phyloP scores from a whole-genome alignment of 2,888 invertebrate genomes.

The Noctua fimbriata region DNA sequence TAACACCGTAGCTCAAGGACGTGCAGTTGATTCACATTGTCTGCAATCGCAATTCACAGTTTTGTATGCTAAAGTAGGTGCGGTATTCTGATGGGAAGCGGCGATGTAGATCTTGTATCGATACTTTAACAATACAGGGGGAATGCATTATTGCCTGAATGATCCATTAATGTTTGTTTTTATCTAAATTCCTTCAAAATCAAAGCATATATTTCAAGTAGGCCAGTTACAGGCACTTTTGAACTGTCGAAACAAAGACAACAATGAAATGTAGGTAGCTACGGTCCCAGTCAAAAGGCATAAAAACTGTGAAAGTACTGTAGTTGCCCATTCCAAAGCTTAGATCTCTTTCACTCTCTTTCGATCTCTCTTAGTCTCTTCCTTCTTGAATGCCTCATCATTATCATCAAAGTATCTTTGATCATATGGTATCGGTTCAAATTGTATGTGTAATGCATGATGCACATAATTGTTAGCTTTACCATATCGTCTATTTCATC shows the following conservation, averaged over 20 bases:
- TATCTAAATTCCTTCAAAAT: not conserved
- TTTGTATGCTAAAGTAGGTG: constrained; percentile 53
- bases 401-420: not conserved
- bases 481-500: not conserved
- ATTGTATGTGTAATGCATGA: not conserved
- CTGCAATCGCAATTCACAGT: constrained; percentile 67
- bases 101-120: constrained; percentile 23
- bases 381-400: not conserved
- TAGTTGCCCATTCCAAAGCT: too few species aligned
- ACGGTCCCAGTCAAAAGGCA: not conserved
- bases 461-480: not conserved
- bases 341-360: not conserved
- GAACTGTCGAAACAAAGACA: too few species aligned
- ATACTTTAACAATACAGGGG: not conserved
- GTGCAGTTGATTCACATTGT: constrained; percentile 63
- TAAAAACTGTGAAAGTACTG: not conserved
- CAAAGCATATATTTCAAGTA: too few species aligned
- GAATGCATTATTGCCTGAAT: not conserved
- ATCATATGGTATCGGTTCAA: not conserved
- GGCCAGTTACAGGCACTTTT: too few species aligned
- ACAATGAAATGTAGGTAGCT: too few species aligned
- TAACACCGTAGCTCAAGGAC: constrained; percentile 62
- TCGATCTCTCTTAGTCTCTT: not conserved
- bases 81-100: constrained; percentile 53
- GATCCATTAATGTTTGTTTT: not conserved